These are phyloP conservation scores for Tapera naevia DNA, from an alignment of 2,797 vertebrate species.

Conservation along the genomic window DNA sequence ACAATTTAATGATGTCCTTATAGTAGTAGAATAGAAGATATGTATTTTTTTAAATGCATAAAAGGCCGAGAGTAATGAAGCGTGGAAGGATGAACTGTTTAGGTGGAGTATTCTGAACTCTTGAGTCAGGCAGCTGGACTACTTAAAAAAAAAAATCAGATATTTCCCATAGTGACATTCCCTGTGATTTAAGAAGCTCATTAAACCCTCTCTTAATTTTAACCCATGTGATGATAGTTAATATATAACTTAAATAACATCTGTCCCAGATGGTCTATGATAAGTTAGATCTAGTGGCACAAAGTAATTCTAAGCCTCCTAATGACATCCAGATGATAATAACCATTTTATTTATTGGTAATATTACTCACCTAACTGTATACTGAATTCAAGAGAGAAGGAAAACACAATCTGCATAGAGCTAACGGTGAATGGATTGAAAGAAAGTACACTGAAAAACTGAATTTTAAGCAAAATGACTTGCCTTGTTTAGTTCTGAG, in stretches of 20 bases:
- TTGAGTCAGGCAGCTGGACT: neutral
- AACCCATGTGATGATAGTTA: neutral
- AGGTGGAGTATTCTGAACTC: neutral
- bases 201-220: neutral
- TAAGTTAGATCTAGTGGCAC: neutral
- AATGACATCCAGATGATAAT: neutral
- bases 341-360: neutral
- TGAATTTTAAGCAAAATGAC: neutral
- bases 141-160: neutral
- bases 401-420: neutral
- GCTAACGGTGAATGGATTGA: neutral
- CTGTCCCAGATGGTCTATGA: neutral
- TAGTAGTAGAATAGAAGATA: neutral
- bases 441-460: neutral
- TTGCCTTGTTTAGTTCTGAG: neutral
- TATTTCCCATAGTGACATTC: neutral
- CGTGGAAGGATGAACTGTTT: neutral
- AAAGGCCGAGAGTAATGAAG: slow-evolving; percentile 14
- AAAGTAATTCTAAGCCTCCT: neutral
- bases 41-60: neutral
- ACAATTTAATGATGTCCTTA: neutral
- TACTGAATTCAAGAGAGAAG: neutral
- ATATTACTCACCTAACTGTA: neutral
- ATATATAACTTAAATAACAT: neutral
- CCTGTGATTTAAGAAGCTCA: slow-evolving; percentile 6